A percentile compares a stretch with the other conserved stretches of the same genome.
phyloP scores from a whole-genome alignment of 2,888 invertebrate species.

The Charanyca ferruginea region DNA sequence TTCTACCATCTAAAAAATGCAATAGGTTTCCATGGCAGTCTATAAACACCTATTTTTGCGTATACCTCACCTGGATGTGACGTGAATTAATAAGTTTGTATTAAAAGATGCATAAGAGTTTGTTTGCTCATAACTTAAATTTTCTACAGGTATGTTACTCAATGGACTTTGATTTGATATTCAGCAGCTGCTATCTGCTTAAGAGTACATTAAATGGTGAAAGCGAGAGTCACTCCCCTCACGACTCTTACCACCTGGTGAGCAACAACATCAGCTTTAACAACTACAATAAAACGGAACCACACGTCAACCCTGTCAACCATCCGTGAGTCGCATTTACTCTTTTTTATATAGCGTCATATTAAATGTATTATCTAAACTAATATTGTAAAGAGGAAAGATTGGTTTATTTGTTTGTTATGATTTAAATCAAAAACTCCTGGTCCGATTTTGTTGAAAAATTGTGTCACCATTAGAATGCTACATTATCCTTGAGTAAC shows the following conservation, averaged over 20 bases:
- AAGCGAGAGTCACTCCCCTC: conserved; percentile 22
- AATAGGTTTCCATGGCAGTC: no score
- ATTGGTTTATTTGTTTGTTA: no score
- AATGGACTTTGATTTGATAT: conserved; percentile 76
- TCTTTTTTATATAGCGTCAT: background rate
- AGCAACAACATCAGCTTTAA: conserved; percentile 64
- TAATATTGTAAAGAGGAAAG: no score
- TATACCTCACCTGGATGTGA: no score
- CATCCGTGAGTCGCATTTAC: conserved; percentile 69
- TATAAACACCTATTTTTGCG: no score
- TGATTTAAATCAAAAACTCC: no score
- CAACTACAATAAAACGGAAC: conserved; percentile 49
- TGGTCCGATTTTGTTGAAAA: no score
- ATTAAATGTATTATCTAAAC: background rate
- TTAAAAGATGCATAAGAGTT: background rate
- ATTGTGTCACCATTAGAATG: no score
- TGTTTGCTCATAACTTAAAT: background rate
- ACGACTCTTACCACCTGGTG: conserved; percentile 59
- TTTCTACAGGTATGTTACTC: conserved; percentile 75
- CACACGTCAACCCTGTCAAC: conserved; percentile 37
- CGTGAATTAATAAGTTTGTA: no score
- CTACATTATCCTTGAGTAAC: no score
- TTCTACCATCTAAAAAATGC: no score
- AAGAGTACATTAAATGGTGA: conserved; percentile 49
- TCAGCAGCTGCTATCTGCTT: conserved; percentile 75